These are phyloP conservation scores for Hyles vespertilio DNA, from an alignment of 1,140 invertebrate genomes.

Conservation along the genomic window DNA sequence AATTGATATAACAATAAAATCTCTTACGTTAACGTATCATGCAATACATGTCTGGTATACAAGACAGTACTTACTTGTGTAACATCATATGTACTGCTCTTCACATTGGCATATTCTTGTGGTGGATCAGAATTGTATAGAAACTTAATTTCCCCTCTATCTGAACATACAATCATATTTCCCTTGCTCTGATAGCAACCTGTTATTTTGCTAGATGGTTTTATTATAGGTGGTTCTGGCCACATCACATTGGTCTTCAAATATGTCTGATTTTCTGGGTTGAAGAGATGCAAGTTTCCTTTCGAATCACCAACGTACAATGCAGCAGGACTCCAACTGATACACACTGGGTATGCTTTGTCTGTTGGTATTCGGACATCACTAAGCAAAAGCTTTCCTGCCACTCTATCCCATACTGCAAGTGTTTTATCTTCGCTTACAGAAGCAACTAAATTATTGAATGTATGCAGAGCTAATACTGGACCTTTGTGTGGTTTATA, in stretches of 20 bases:
- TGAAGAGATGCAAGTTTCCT: conserved; percentile 52
- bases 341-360: conserved; percentile 55
- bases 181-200: conserved; percentile 52
- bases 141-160: conserved; percentile 64
- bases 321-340: conserved; percentile 53
- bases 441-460: conserved; percentile 55
- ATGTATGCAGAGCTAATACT: conserved; percentile 44
- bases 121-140: conserved; percentile 58
- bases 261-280: conserved; percentile 45
- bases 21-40: no score
- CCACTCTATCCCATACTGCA: conserved; percentile 57
- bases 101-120: conserved; percentile 45
- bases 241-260: conserved; percentile 50
- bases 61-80: conserved; percentile 45
- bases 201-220: conserved; percentile 53
- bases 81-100: conserved; percentile 53
- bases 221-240: conserved; percentile 42
- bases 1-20: no score
- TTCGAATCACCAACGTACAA: conserved; percentile 64
- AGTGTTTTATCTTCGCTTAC: conserved; percentile 64
- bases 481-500: conserved; percentile 61
- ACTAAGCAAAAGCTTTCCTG: conserved; percentile 50
- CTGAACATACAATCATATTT: conserved; percentile 50
- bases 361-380: conserved; percentile 55
- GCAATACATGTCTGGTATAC: no score